Conservation (phyloP, 1,140 invertebrate species). For the Vanessa atalanta region DNA sequence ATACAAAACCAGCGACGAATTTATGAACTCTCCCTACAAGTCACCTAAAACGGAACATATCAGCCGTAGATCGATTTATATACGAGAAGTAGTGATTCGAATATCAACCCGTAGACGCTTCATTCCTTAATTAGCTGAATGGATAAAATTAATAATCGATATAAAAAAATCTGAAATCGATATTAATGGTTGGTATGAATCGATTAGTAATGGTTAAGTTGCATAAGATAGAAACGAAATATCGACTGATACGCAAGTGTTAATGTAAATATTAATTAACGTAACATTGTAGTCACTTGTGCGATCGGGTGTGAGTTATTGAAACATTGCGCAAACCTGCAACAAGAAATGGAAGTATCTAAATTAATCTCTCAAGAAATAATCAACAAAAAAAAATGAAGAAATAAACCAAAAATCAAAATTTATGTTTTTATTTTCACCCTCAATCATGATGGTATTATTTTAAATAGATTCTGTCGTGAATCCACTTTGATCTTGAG, state of each 20-base stretch:
- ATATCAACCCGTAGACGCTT: slow-evolving; percentile 54
- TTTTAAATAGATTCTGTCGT: not conserved
- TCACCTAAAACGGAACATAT: slow-evolving; percentile 48
- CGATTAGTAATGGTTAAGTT: slow-evolving; percentile 45
- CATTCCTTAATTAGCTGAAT: slow-evolving; percentile 42
- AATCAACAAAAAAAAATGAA: too few relatives aligned
- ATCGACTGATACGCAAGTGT: slow-evolving; percentile 74
- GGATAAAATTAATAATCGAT: slow-evolving; percentile 15
- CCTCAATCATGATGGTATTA: too few relatives aligned
- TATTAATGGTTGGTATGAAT: slow-evolving; percentile 30
- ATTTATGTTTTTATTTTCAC: too few relatives aligned
- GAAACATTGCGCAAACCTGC: slow-evolving; percentile 11
- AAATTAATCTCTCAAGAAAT: slow-evolving; percentile 1
- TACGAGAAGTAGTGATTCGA: slow-evolving; percentile 49
- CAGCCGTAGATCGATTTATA: slow-evolving; percentile 51
- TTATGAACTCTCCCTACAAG: slow-evolving; percentile 34
- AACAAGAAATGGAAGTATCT: not conserved
- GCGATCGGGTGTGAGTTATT: slow-evolving; percentile 49
- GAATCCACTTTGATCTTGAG: not conserved
- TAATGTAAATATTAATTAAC: slow-evolving; percentile 75
- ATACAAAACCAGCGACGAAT: not conserved
- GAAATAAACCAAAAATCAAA: too few relatives aligned
- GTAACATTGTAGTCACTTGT: slow-evolving; percentile 61
- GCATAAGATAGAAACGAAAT: slow-evolving; percentile 51
- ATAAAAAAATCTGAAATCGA: slow-evolving; percentile 18